Conservation (phyloP, 2,113 vertebrate species). For the Propithecus coquereli region DNA sequence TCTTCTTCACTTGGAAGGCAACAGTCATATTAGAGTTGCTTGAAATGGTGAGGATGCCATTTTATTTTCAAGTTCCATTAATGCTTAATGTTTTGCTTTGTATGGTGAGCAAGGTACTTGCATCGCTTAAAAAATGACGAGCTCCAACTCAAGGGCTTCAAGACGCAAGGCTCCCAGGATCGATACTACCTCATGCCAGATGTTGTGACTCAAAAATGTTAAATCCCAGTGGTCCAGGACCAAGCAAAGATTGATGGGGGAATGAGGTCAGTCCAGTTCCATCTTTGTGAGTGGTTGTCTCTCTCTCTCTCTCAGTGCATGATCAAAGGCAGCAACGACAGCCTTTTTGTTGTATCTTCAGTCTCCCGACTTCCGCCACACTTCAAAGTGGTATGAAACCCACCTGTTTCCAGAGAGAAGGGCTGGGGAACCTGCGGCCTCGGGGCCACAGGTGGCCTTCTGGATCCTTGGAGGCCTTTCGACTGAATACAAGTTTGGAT, state of each 20-base stretch:
- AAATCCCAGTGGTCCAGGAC: background rate
- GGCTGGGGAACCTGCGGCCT: too few relatives aligned
- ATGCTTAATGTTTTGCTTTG: background rate
- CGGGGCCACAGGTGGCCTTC: too few relatives aligned
- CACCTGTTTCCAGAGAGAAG: background rate
- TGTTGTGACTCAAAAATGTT: background rate
- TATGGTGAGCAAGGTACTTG: background rate
- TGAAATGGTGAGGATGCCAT: background rate
- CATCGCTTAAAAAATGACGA: background rate
- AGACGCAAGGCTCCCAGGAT: background rate
- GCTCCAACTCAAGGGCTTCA: background rate
- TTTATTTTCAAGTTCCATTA: background rate
- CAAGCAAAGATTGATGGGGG: background rate
- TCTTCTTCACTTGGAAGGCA: background rate
- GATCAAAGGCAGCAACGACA: background rate
- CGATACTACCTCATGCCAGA: background rate
- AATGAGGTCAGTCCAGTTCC: background rate
- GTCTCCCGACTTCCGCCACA: background rate
- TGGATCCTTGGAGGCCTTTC: too few relatives aligned
- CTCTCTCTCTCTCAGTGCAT: too few relatives aligned
- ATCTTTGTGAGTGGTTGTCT: background rate
- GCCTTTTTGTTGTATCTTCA: background rate
- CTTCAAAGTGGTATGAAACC: background rate
- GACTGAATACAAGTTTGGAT: too few relatives aligned
- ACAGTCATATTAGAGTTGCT: background rate